These are phyloP conservation scores for Pelosia muscerda DNA, from an alignment of 2,888 invertebrate genomes.

Conservation along the genomic window DNA sequence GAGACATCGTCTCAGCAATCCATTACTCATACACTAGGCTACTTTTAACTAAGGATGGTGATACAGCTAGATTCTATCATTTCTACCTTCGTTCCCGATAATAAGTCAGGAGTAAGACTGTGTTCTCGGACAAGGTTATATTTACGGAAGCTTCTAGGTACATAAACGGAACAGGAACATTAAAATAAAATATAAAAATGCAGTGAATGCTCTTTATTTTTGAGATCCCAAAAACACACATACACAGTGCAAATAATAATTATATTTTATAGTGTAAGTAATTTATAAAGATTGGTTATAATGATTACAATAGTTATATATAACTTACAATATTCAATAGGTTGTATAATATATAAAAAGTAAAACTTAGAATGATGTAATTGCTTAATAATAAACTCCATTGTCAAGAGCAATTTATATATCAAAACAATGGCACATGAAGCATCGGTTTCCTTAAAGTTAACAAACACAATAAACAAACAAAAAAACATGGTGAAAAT, in stretches of 20 bases:
- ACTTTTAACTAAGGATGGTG: too few relatives aligned
- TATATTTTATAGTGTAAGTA: constrained; percentile 48
- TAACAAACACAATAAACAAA: constrained; percentile 47
- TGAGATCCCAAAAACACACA: constrained; percentile 87
- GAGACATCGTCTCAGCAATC: too few relatives aligned
- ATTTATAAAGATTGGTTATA: constrained; percentile 47
- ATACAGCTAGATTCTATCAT: too few relatives aligned
- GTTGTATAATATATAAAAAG: constrained; percentile 49
- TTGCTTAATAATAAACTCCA: constrained; percentile 57
- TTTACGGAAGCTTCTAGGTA: too few relatives aligned
- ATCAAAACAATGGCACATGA: constrained; percentile 79
- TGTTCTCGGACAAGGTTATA: too few relatives aligned
- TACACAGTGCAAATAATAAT: constrained; percentile 76
- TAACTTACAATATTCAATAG: constrained; percentile 52
- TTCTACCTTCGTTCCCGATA: too few relatives aligned
- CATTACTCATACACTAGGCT: too few relatives aligned
- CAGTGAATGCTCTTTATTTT: constrained; percentile 83
- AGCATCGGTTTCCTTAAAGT: constrained; percentile 74
- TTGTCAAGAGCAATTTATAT: constrained; percentile 47
- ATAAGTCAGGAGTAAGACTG: too few relatives aligned
- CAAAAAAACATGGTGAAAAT: constrained; percentile 62
- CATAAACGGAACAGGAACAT: too few relatives aligned
- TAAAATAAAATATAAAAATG: constrained; percentile 54
- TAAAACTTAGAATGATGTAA: constrained; percentile 42
- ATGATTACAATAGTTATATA: constrained; percentile 52